Percentiles rank a stretch among this genome's conserved stretches.
Evolutionary conservation across 2,113 vertebrate species (phyloP).

Genomic region (Cyanistes caeruleus): DNA sequence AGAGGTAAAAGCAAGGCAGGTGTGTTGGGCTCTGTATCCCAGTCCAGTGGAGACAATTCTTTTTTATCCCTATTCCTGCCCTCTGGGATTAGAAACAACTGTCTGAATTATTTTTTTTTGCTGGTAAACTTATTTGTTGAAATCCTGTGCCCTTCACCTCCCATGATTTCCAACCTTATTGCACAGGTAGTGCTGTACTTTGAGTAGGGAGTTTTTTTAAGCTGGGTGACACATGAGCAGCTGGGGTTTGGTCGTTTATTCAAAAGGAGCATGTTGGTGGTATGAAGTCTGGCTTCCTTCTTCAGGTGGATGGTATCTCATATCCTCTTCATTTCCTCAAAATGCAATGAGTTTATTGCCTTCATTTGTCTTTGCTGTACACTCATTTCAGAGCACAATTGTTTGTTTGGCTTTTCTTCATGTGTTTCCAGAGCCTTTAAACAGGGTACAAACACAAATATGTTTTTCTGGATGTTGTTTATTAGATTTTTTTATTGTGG

Average conservation of each 20-base stretch:
- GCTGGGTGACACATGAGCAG: not conserved
- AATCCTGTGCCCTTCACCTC: not conserved
- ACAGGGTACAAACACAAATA: not conserved
- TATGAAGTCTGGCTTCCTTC: not conserved
- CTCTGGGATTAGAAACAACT: not conserved
- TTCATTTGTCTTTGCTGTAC: not conserved
- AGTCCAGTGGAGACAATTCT: not conserved
- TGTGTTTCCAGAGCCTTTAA: not conserved
- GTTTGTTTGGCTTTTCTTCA: not conserved
- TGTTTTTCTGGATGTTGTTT: not conserved
- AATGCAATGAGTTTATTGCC: not conserved
- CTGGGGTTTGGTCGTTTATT: not conserved
- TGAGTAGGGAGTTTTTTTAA: not conserved
- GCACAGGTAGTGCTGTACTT: not conserved
- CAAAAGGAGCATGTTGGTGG: not conserved
- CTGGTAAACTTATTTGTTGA: not conserved
- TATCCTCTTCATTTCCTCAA: not conserved
- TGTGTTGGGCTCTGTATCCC: not conserved
- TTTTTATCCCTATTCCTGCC: not conserved
- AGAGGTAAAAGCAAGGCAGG: not conserved
- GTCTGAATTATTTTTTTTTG: not conserved
- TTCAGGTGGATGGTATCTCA: fast-evolving
- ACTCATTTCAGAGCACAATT: not conserved
- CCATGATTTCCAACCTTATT: not conserved
- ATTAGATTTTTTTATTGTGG: not conserved